Evolutionary conservation across 2,888 invertebrate genomes (phyloP), one percentile per base, ranked within the genome.

Genomic region (Stramonita haemastoma): DNA sequence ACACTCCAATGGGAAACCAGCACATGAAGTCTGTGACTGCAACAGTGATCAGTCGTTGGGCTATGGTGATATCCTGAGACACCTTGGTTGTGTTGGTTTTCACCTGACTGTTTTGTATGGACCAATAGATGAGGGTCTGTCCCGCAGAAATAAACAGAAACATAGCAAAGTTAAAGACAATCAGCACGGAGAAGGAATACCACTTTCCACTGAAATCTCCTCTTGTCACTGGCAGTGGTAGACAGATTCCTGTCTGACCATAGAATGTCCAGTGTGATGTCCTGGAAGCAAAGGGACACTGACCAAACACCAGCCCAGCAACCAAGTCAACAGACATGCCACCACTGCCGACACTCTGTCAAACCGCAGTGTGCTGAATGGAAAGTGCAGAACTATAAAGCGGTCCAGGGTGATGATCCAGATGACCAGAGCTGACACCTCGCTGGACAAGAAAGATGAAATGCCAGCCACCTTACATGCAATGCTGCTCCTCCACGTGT

Each of bases 371-470:
- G 90, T 89, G 36, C 91, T 96, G 87, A 97, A 95, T n/a, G 97
- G 97, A 91, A 97, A 96, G 26, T 97, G 97, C 73, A 97, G 97
- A 0, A 97, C 97, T 91, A 97, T 96, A 92, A 97, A 96, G n/a
- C 97, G 96, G 94, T 97, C 97, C 96, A 97, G 96, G 0, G 97
- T 97, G 89, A 97, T 97, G 91, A 97, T 92, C 0, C 97, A 96
- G 26, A 97, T 96, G 87, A 97, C 96, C 90, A 97, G 94, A 2
- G 97, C 97, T 0, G 97, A 97, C 5, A 97, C 97, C 94, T 97
- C 97, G 90, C 97, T 97, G 90, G 97, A 97, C 56, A 93, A n/a
- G 8, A 92, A 91, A 0, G 93, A 91, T 46, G 93, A 77, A 32
- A 91, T 88, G 19, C 94, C 94, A 13, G 93, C 92, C 81, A 93